Evolutionary conservation across 2,888 invertebrate genomes (phyloP).

Genomic region (Erpobdella octoculata): DNA sequence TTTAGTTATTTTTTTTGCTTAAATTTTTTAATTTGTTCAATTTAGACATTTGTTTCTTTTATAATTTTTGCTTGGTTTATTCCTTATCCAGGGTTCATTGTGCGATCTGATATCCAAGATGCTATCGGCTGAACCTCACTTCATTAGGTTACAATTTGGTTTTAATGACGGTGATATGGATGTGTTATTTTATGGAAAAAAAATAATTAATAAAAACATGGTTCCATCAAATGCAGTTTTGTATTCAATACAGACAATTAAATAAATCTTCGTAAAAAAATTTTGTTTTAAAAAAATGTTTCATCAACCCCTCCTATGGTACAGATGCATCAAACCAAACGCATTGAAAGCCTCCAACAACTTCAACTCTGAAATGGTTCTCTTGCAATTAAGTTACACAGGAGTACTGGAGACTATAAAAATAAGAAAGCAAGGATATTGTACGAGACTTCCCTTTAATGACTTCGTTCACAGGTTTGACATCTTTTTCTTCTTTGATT

Average conservation of each 20-base stretch:
- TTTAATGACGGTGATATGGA: neutral
- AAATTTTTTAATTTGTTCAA: neutral
- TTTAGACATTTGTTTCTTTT: neutral
- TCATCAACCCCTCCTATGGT: neutral
- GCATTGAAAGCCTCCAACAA: constrained; percentile 38
- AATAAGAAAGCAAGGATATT: constrained; percentile 46
- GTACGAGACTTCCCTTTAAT: constrained; percentile 60
- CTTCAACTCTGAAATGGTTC: constrained; percentile 42
- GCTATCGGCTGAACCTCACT: constrained; percentile 43
- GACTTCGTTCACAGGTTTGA: constrained; percentile 36
- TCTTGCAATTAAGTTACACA: constrained; percentile 46
- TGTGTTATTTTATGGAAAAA: neutral
- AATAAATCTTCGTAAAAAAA: neutral
- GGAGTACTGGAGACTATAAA: constrained; percentile 48
- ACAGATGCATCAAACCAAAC: constrained; percentile 48
- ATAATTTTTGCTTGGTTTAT: neutral
- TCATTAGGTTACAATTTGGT: constrained; percentile 41
- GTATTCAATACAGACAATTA: too few species aligned
- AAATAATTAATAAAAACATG: neutral
- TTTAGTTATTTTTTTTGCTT: too few species aligned
- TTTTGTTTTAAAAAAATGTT: neutral
- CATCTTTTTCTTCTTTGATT: neutral
- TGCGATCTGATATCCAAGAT: constrained; percentile 44
- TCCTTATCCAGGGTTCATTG: constrained; percentile 41
- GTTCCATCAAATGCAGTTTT: neutral